Conservation (phyloP, 2,797 vertebrate species). For the Gadopsis marmoratus region DNA sequence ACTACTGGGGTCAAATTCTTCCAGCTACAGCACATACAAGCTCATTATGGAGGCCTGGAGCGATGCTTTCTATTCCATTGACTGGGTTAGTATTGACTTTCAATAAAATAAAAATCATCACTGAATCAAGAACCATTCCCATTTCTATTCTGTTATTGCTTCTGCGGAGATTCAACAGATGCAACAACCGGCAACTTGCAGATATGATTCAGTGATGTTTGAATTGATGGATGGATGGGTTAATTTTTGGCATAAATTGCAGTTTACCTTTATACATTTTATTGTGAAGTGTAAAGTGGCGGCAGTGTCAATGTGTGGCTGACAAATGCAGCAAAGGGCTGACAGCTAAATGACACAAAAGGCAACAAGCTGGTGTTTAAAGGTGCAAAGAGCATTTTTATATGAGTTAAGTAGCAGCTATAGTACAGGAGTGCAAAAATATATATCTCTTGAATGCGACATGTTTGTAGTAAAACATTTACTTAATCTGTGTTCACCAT, state of each 20-base stretch:
- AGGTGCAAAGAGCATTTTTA: neutral
- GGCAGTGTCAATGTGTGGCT: neutral
- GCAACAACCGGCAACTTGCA: neutral
- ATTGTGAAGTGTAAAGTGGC: neutral
- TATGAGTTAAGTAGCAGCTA: neutral
- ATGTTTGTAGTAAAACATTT: neutral
- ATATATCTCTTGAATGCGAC: neutral
- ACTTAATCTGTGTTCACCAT: too few species aligned
- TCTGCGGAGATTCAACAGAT: conserved; percentile 22
- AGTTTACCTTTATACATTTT: neutral
- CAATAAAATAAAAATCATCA: conserved; percentile 46
- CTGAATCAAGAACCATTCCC: conserved; percentile 40
- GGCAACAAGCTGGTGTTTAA: neutral
- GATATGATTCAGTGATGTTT: neutral
- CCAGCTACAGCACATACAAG: neutral
- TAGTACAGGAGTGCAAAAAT: neutral
- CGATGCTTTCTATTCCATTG: conserved; percentile 27
- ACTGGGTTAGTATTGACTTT: conserved; percentile 53
- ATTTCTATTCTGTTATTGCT: neutral
- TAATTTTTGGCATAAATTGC: neutral
- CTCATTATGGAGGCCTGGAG: conserved; percentile 29
- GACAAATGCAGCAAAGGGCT: neutral
- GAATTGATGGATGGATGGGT: neutral
- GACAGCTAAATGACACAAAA: neutral
- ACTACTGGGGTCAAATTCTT: too few species aligned